Evolutionary conservation across 2,113 vertebrate genomes (phyloP), one percentile per base, ranked within the genome.

Genomic region (Alosa alosa): DNA sequence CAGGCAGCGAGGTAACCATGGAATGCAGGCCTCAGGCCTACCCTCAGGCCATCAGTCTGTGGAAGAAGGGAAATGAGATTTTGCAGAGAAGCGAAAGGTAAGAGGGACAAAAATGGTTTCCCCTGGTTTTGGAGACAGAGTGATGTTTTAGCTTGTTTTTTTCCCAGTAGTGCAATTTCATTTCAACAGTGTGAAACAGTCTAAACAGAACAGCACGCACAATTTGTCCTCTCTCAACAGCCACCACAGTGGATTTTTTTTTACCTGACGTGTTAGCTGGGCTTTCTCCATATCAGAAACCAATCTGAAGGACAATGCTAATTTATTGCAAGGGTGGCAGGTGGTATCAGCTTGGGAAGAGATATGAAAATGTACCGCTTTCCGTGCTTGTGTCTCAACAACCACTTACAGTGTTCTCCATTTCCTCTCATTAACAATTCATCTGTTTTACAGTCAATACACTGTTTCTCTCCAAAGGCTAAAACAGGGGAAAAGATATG

Each of bases 1-100:
- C 95, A 84, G 97, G 97, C 90, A 97, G 96, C 64, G 94, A 95
- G 89, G 97, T 98, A 92, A 95, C 92, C 91, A 95, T 99, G 90
- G 96, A 97, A 89, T 99, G 98, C 94, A 96, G 95, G 90, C 97
- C 98, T 81, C 94, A 94, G 92, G 97, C 98, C 89, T 97, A 96
- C 44, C 97, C 98, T 82, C 95, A 94, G 92, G 97, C 98, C 41
- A 94, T 92, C 89, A 95, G 93, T 89, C 92, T 95, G 89, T 99
- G 98, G 98, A 98, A 96, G 94, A 98, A 96, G 93, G 97, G 96
- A 88, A 95, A 93, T 68, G 93, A 94, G 90, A 90, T 95, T 82
- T 92, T 99, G 84, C 97, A 92, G 78, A 95, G 94, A 93, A 96
- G 87, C 82, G 96, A 96, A 95, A 97, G 97, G 97, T 99, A 97